phyloP scores from a whole-genome alignment of 2,113 vertebrate species.

The Scomber scombrus region DNA sequence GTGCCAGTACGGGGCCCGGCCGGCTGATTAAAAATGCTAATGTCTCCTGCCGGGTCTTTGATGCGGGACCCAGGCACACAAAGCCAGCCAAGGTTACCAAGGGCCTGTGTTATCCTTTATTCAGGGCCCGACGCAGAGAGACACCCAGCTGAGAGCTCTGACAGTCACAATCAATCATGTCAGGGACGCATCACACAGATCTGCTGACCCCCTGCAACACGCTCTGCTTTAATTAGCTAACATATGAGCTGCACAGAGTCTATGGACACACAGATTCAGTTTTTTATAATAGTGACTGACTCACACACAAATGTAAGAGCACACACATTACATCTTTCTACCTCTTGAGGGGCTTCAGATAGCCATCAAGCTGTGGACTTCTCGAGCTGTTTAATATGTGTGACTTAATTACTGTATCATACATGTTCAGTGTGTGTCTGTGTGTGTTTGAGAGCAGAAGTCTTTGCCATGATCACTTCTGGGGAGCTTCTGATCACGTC shows the following conservation, averaged over 20 bases:
- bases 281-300: too few species aligned
- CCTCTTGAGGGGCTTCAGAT: constrained; percentile 43
- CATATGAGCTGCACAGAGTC: neutral
- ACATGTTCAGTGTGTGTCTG: constrained; percentile 11
- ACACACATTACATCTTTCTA: constrained; percentile 5
- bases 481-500: constrained; percentile 42
- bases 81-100: constrained; percentile 83
- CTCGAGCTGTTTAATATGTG: constrained; percentile 35
- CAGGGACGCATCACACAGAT: constrained; percentile 64
- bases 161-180: constrained; percentile 84
- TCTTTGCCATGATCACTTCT: constrained; percentile 30
- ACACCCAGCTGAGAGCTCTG: constrained; percentile 78
- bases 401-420: constrained; percentile 53
- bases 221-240: constrained; percentile 78
- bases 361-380: constrained; percentile 26
- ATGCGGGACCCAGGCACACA: constrained; percentile 80
- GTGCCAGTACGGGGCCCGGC: constrained; percentile 71
- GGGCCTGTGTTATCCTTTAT: constrained; percentile 83
- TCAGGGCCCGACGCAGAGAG: constrained; percentile 50
- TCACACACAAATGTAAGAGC: constrained; percentile 9
- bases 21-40: constrained; percentile 87
- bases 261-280: neutral
- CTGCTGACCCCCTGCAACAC: constrained; percentile 58
- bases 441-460: neutral
- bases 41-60: constrained; percentile 82